Percentiles rank a stretch among this genome's conserved stretches.
phyloP scores from a whole-genome alignment of 1,140 invertebrate species.

The Cyrtorhinus lividipennis region DNA sequence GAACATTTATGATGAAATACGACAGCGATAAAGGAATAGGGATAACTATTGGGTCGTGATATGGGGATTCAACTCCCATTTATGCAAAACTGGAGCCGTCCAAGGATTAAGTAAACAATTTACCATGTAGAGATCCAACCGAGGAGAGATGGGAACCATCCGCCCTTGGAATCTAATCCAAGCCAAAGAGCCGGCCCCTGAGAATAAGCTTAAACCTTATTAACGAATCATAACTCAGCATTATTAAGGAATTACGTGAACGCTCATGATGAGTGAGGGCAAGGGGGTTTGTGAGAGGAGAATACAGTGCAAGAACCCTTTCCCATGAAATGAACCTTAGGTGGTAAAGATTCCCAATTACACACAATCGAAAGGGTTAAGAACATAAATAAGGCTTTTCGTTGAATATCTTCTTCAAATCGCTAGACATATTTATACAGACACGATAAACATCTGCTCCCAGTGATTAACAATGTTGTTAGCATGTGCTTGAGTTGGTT shows the following conservation, averaged over 20 bases:
- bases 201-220: conserved; percentile 1
- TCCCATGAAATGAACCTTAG: too few relatives aligned
- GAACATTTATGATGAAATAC: conserved; percentile 3
- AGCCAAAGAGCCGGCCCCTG: background rate
- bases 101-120: conserved; percentile 4
- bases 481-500: too few relatives aligned
- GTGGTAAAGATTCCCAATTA: too few relatives aligned
- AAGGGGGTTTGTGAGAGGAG: too few relatives aligned
- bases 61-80: conserved; percentile 1
- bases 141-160: background rate
- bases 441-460: too few relatives aligned
- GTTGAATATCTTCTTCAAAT: too few relatives aligned
- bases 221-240: conserved; percentile 8
- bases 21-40: background rate
- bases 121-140: background rate
- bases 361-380: too few relatives aligned
- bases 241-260: conserved; percentile 2
- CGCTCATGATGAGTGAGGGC: too few relatives aligned
- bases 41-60: conserved; percentile 4
- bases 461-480: too few relatives aligned
- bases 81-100: conserved; percentile 6
- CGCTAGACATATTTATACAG: too few relatives aligned
- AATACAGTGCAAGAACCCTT: too few relatives aligned
- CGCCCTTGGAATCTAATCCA: background rate
- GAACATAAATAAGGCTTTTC: too few relatives aligned